Conservation (phyloP, 2,113 vertebrate genomes). For the Nycticebus coucang region DNA sequence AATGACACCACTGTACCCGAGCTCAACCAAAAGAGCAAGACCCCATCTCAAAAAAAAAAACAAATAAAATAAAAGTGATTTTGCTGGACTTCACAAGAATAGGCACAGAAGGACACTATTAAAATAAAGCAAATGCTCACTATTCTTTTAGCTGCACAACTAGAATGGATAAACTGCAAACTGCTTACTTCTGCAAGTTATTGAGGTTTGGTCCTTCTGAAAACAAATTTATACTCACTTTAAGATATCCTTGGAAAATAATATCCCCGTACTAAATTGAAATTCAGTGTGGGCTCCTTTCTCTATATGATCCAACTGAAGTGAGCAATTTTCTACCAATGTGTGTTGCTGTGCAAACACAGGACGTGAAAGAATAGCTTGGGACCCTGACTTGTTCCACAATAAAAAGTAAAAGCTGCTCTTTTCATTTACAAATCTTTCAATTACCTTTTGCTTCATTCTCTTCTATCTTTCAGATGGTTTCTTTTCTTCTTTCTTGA, state of each 20-base stretch:
- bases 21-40: too few species aligned
- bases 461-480: background rate
- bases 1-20: too few species aligned
- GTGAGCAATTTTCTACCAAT: constrained; percentile 48
- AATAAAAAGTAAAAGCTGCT: constrained; percentile 50
- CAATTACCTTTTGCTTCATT: constrained; percentile 51
- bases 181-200: constrained; percentile 29
- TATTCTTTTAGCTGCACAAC: constrained; percentile 33
- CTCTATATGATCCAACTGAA: constrained; percentile 9
- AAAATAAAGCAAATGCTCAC: constrained; percentile 27
- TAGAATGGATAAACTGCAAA: constrained; percentile 2
- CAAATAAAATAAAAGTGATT: background rate
- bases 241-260: constrained; percentile 57
- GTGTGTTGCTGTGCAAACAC: background rate
- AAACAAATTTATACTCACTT: constrained; percentile 54
- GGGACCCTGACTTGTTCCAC: background rate
- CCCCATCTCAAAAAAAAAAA: too few species aligned
- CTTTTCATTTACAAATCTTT: constrained; percentile 61
- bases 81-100: background rate
- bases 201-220: constrained; percentile 12
- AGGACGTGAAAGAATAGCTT: constrained; percentile 10
- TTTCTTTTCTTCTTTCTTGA: constrained; percentile 49
- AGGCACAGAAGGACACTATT: constrained; percentile 20
- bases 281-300: background rate
- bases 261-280: constrained; percentile 46